Percentiles rank a stretch among this genome's conserved stretches.
These are phyloP conservation scores for Hyles vespertilio DNA, from an alignment of 1,140 invertebrate species.

Conservation along the genomic window DNA sequence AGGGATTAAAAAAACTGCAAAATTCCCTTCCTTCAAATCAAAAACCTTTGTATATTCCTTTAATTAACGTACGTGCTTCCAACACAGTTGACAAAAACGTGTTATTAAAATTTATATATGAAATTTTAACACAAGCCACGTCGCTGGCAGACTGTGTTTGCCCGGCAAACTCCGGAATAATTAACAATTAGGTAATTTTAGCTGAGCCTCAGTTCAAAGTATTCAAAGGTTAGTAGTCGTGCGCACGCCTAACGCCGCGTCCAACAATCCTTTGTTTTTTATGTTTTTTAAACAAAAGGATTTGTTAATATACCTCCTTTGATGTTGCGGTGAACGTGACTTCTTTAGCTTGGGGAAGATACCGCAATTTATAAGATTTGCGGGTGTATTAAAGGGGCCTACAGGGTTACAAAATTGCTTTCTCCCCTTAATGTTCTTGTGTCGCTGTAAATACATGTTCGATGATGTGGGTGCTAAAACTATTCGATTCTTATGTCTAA, in stretches of 20 bases:
- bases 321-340: too few species aligned
- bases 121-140: constrained; percentile 4
- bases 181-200: constrained; percentile 14
- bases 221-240: constrained; percentile 5
- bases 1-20: not conserved
- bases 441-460: too few species aligned
- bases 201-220: constrained; percentile 5
- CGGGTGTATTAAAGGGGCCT: too few species aligned
- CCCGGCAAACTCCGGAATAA: constrained; percentile 5
- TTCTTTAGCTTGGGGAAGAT: too few species aligned
- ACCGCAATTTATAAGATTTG: too few species aligned
- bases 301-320: too few species aligned
- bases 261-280: not conserved
- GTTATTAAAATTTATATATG: constrained; percentile 3
- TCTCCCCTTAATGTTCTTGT: too few species aligned
- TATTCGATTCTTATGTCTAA: not conserved
- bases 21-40: not conserved
- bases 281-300: too few species aligned
- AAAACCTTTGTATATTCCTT: not conserved
- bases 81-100: not conserved
- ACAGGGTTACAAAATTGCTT: too few species aligned
- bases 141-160: constrained; percentile 8
- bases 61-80: not conserved
- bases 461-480: too few species aligned
- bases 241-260: constrained; percentile 5